Evolutionary conservation across 2,797 vertebrate genomes (phyloP).

Genomic region (Typhlichthys eigenmanni): DNA sequence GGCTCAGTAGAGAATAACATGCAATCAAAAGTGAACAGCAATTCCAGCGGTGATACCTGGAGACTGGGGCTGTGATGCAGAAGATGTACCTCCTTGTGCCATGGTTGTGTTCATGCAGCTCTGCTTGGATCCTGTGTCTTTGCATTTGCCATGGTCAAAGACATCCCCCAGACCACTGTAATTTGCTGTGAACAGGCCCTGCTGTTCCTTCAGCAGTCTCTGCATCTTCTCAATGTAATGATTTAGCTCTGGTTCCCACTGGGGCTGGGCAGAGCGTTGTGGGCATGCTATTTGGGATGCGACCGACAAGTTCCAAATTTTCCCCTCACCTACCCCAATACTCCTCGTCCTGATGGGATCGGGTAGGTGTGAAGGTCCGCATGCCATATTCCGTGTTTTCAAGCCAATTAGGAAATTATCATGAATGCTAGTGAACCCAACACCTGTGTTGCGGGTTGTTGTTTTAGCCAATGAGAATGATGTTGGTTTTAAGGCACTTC

Average conservation of each 20-base stretch:
- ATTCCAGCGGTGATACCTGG: conserved; percentile 64
- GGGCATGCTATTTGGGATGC: conserved; percentile 39
- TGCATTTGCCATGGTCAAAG: conserved; percentile 74
- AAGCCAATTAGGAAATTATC: conserved; percentile 92
- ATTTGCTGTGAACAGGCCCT: conserved; percentile 85
- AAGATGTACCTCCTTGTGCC: conserved; percentile 68
- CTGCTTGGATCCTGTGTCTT: conserved; percentile 74
- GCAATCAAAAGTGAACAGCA: background rate
- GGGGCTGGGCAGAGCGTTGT: conserved; percentile 42
- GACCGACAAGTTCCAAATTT: conserved; percentile 58
- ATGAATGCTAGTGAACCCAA: conserved; percentile 85
- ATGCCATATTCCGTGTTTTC: conserved; percentile 92
- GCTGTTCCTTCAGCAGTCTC: conserved; percentile 86
- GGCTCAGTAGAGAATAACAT: conserved; percentile 7
- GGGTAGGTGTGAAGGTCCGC: conserved; percentile 81
- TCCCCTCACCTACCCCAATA: conserved; percentile 81
- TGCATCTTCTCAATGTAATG: conserved; percentile 92
- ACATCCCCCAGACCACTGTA: conserved; percentile 78
- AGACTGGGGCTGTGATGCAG: conserved; percentile 22
- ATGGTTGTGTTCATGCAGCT: conserved; percentile 75
- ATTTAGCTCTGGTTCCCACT: conserved; percentile 79
- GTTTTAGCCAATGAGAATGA: conserved; percentile 58
- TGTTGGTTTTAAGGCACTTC: conserved; percentile 29
- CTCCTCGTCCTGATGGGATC: conserved; percentile 83
- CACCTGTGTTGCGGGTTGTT: conserved; percentile 82